Base-by-base conservation (phyloP, 2,888 invertebrate species). In the Philhelius pedissequus region DNA sequence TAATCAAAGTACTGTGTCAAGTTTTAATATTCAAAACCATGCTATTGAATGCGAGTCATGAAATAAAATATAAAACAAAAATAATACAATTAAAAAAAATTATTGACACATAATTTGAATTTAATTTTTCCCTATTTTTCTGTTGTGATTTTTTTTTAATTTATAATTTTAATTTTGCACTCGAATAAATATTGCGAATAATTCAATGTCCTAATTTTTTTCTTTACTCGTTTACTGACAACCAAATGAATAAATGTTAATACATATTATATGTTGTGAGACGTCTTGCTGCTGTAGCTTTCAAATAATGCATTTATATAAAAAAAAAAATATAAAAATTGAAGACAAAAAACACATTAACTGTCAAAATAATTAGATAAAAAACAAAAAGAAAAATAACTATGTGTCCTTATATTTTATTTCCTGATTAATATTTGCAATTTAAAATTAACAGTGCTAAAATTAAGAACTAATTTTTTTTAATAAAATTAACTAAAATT, bases 211-310 rank as follows among this genome's bases (percentile, higher is more conserved):
- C 56, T 69, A 78, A 48, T 75, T 76, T 69, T 74, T 78, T 80
- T n/a, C n/a, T n/a, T 81, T 73, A 76, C 68, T 81, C 56, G 32
- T 74, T 66, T 66, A 79, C 80, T 81, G 70, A 86, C 81, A 86
- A 62, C 66, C 71, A 86, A 81, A 74, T 76, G 73, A 78, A 81
- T 69, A 50, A 38, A 45, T 60, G 73, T 77, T 68, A 62, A 78
- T 78, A 69, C 62, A 80, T 76, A 82, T 50, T 87, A 87, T 87
- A 87, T 87, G 87, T 87, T 87, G 87, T 87, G 87, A 87, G 87
- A 87, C 87, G 87, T 86, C 71, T 87, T 87, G 80, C 86, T 82
- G 71, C 76, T 76, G 80, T 84, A 80, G 79, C 80, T 80, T 80
- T 71, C 27, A 71, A 79, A 43, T 50, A 73, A 73, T 83, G 78